These are phyloP conservation scores for Parnassius apollo DNA, from an alignment of 2,888 invertebrate species.

Conservation along the genomic window DNA sequence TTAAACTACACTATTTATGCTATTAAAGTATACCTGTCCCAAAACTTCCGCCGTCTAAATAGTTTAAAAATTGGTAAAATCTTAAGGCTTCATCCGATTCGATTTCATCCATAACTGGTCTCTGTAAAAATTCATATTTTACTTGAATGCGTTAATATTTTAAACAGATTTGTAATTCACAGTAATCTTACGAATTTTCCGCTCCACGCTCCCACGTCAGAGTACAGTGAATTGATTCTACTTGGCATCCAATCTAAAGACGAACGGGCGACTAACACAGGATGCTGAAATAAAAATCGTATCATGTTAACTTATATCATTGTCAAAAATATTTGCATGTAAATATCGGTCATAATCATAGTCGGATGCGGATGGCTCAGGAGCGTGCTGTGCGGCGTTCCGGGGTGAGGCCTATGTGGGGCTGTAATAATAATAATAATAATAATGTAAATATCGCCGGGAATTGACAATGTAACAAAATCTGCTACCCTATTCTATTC, in stretches of 20 bases:
- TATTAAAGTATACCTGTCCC: conserved; percentile 56
- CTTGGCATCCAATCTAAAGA: conserved; percentile 76
- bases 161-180: not conserved
- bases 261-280: conserved; percentile 67
- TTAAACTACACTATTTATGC: too few relatives aligned
- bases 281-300: conserved; percentile 50
- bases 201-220: conserved; percentile 76
- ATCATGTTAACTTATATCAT: not conserved
- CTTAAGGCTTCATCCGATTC: conserved; percentile 74
- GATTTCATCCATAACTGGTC: conserved; percentile 77
- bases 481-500: too few relatives aligned
- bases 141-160: too few relatives aligned
- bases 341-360: too few relatives aligned
- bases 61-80: conserved; percentile 74
- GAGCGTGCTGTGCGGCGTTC: too few relatives aligned
- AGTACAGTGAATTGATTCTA: conserved; percentile 70
- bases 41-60: conserved; percentile 74
- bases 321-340: too few relatives aligned
- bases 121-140: conserved; percentile 40
- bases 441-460: too few relatives aligned
- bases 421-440: too few relatives aligned
- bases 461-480: too few relatives aligned
- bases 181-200: conserved; percentile 65
- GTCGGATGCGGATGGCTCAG: too few relatives aligned
- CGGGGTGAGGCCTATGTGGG: too few relatives aligned